Conservation (phyloP, 2,888 invertebrate genomes). For the Acrobasis consociella region DNA sequence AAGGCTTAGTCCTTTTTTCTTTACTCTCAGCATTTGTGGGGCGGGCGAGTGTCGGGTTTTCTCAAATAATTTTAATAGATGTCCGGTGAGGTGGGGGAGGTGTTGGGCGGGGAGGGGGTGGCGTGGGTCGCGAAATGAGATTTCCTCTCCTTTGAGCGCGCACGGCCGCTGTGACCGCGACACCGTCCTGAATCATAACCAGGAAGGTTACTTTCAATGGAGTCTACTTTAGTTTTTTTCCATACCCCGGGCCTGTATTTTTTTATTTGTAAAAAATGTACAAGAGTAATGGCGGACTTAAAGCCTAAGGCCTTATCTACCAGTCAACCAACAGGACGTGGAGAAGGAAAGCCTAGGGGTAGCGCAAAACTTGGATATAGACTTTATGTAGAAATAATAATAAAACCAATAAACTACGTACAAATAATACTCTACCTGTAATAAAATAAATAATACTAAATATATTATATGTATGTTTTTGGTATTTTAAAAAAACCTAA, state of each 20-base stretch:
- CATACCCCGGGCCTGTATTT: neutral
- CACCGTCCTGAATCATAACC: constrained; percentile 47
- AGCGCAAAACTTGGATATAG: too few species aligned
- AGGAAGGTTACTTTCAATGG: neutral
- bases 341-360: too few species aligned
- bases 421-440: too few species aligned
- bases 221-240: constrained; percentile 7
- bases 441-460: too few species aligned
- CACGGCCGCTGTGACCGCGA: constrained; percentile 59
- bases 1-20: neutral
- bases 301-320: too few species aligned
- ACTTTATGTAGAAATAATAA: too few species aligned
- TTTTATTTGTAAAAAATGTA: too few species aligned
- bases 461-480: too few species aligned
- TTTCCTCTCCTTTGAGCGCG: constrained; percentile 71
- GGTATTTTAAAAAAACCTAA: too few species aligned
- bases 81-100: constrained; percentile 49
- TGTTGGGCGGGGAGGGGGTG: constrained; percentile 32
- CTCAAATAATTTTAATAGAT: constrained; percentile 80
- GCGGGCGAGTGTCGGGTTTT: constrained; percentile 59
- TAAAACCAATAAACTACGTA: too few species aligned
- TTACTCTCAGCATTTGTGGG: constrained; percentile 11
- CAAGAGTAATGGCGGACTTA: too few species aligned
- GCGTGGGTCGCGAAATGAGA: constrained; percentile 68
- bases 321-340: too few species aligned